Percentiles rank a stretch among this genome's conserved stretches.
These are phyloP conservation scores for Tetramorium simillimum DNA, from an alignment of 1,140 invertebrate species.

Conservation along the genomic window DNA sequence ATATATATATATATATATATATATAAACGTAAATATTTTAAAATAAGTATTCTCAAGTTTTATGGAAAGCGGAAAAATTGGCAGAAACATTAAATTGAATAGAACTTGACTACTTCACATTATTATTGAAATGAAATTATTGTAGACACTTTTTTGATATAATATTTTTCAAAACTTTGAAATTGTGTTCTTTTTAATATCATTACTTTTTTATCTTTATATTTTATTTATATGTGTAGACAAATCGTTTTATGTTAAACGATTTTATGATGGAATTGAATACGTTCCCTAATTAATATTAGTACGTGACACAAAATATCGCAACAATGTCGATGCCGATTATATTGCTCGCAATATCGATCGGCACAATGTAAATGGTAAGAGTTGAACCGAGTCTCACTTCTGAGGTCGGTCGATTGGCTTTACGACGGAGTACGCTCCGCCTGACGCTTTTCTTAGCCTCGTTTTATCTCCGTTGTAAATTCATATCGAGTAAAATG, in stretches of 20 bases:
- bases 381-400: constrained; percentile 34
- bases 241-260: background rate
- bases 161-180: background rate
- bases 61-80: background rate
- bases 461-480: constrained; percentile 75
- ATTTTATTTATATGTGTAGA: background rate
- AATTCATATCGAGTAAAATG: constrained; percentile 73
- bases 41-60: constrained; percentile 9
- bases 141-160: background rate
- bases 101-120: background rate
- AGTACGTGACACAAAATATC: background rate
- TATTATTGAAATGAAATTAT: background rate
- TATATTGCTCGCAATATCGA: background rate
- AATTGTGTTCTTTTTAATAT: background rate
- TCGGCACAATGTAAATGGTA: constrained; percentile 30
- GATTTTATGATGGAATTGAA: background rate
- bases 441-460: constrained; percentile 68
- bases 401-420: constrained; percentile 59
- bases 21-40: background rate
- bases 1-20: too few species aligned
- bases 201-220: background rate
- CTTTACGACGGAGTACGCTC: constrained; percentile 64
- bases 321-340: background rate
- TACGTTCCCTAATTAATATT: background rate
- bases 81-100: background rate